Evolutionary conservation across 2,888 invertebrate species (phyloP).

Genomic region (Lasioglossum calceatum): DNA sequence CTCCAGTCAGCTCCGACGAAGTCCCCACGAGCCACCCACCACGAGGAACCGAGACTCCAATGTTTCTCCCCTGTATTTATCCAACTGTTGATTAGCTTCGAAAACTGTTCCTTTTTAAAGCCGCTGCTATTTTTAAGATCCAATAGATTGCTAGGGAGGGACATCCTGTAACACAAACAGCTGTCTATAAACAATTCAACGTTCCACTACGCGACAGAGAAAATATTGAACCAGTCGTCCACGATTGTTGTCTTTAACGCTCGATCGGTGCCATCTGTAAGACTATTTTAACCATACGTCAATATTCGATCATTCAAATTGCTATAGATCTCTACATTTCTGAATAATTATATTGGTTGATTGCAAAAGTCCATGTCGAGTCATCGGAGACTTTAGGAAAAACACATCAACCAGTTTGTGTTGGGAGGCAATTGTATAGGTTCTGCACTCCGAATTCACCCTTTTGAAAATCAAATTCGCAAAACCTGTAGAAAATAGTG

Average conservation of each 20-base stretch:
- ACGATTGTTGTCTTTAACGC: neutral
- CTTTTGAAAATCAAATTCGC: too few relatives aligned
- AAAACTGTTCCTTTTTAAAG: constrained; percentile 5
- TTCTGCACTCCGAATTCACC: too few relatives aligned
- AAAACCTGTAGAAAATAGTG: too few relatives aligned
- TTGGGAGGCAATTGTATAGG: neutral
- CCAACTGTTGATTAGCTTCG: constrained; percentile 16
- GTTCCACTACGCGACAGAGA: neutral
- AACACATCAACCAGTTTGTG: neutral
- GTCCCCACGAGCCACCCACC: constrained; percentile 67
- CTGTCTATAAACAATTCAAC: neutral
- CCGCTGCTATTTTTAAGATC: neutral
- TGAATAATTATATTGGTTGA: neutral
- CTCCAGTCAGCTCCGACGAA: constrained; percentile 54
- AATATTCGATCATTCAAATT: too few relatives aligned
- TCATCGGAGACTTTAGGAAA: neutral
- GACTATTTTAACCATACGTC: neutral
- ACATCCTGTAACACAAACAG: neutral
- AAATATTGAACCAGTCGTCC: neutral
- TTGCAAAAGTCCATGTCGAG: neutral
- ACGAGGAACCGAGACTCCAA: constrained; percentile 41
- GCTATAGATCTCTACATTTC: too few relatives aligned
- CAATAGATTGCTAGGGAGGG: neutral
- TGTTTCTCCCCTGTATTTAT: constrained; percentile 41
- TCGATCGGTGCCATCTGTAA: neutral